Percentiles rank a stretch among this genome's conserved stretches.
Evolutionary conservation across 2,797 vertebrate genomes (phyloP).

Genomic region (Gallinago stenura): DNA sequence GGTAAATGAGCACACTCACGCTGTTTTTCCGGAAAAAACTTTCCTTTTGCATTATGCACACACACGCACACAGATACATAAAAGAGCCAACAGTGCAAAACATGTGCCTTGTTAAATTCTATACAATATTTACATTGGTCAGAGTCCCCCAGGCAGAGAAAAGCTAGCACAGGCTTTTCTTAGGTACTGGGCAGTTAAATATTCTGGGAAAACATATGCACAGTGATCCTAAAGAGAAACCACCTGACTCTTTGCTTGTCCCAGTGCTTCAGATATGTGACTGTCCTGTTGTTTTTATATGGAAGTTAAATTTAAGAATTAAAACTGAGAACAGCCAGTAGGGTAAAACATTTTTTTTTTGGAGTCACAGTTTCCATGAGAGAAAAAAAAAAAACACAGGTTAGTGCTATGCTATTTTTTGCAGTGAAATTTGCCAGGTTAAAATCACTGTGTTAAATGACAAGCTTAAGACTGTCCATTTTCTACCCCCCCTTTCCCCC

Average conservation of each 20-base stretch:
- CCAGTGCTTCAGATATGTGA: not conserved
- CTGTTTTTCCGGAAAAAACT: not conserved
- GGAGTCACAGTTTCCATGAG: not conserved
- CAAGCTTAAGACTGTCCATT: too few species aligned
- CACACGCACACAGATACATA: not conserved
- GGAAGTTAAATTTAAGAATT: not conserved
- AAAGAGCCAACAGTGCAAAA: conserved; percentile 25
- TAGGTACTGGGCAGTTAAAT: not conserved
- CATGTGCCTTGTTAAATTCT: not conserved
- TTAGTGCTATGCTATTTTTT: not conserved
- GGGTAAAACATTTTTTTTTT: not conserved
- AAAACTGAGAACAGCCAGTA: not conserved
- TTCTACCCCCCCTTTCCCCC: not conserved
- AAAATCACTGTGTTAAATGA: not conserved
- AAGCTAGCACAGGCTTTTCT: not conserved
- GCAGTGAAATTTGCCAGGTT: not conserved
- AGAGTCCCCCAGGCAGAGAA: not conserved
- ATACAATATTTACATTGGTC: conserved; percentile 16
- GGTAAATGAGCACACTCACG: not conserved
- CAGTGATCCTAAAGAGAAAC: not conserved
- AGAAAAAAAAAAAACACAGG: not conserved
- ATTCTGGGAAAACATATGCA: not conserved
- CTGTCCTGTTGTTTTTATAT: not conserved
- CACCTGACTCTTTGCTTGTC: not conserved
- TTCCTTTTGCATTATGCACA: not conserved